phyloP scores from a whole-genome alignment of 2,797 vertebrate species.

The Threskiornis aethiopicus region DNA sequence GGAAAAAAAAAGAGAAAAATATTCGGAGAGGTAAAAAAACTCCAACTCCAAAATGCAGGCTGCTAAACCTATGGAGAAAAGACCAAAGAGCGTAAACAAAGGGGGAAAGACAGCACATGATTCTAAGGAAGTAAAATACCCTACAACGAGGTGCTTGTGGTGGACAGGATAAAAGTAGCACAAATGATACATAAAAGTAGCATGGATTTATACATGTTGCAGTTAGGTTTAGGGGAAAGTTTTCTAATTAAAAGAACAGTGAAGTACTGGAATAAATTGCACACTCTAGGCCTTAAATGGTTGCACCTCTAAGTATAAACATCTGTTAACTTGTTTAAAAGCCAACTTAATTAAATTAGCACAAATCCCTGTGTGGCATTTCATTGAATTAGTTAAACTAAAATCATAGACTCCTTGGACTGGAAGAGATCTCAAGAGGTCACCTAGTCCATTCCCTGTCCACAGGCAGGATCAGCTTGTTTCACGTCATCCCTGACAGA shows the following conservation, averaged over 20 bases:
- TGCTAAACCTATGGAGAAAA: not conserved
- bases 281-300: not conserved
- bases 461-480: not conserved
- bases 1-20: not conserved
- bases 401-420: not conserved
- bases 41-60: not conserved
- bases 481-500: slow-evolving; percentile 2
- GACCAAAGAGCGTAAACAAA: not conserved
- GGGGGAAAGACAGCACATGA: not conserved
- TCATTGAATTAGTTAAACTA: not conserved
- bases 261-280: not conserved
- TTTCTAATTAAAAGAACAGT: not conserved
- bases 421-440: not conserved
- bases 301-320: not conserved
- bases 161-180: not conserved
- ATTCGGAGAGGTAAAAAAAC: not conserved
- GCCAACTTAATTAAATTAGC: slow-evolving; percentile 10
- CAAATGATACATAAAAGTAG: not conserved
- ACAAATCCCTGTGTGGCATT: not conserved
- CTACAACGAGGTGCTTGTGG: not conserved
- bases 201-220: not conserved
- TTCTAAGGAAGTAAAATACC: not conserved
- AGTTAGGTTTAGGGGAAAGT: not conserved
- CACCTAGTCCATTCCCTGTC: not conserved
- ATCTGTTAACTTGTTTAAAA: slow-evolving; percentile 36